These are phyloP conservation scores for Theonella swinhoei DNA, from an alignment of 37 sponge, comb jelly and placozoan species.

Conservation along the genomic window DNA sequence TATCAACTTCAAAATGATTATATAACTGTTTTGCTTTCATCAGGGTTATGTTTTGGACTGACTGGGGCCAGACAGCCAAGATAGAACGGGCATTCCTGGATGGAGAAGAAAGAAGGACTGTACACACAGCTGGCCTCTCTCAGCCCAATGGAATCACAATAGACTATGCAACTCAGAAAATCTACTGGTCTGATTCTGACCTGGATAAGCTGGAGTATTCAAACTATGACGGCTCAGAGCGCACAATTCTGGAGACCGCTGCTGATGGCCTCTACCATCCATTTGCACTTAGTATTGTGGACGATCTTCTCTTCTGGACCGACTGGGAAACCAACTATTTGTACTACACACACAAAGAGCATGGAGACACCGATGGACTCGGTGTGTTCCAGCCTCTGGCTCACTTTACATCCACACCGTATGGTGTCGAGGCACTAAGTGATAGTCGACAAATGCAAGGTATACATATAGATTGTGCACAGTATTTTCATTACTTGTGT, in stretches of 20 bases:
- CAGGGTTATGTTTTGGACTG: constrained; percentile 73
- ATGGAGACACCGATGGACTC: background rate
- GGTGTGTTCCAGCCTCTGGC: background rate
- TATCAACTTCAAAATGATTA: too few relatives aligned
- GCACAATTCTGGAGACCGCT: background rate
- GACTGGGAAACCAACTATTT: constrained; percentile 59
- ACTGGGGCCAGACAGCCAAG: constrained; percentile 60
- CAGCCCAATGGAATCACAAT: constrained; percentile 66
- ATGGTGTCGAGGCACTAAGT: constrained; percentile 32
- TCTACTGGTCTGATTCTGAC: constrained; percentile 54
- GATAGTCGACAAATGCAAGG: constrained; percentile 5
- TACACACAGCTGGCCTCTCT: constrained; percentile 27
- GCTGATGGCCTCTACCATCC: constrained; percentile 42
- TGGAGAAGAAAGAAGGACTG: constrained; percentile 24
- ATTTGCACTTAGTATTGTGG: constrained; percentile 50
- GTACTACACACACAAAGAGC: constrained; percentile 17
- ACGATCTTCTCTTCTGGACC: constrained; percentile 63
- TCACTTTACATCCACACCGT: constrained; percentile 4
- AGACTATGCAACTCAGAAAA: constrained; percentile 26
- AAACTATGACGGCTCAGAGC: constrained; percentile 14
- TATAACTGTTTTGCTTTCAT: too few relatives aligned
- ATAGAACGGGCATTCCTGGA: constrained; percentile 76
- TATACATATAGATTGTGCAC: background rate
- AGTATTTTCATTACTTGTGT: too few relatives aligned
- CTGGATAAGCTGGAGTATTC: constrained; percentile 42